These are phyloP conservation scores for Amniataba percoides DNA, from an alignment of 2,797 vertebrate genomes.

Conservation along the genomic window DNA sequence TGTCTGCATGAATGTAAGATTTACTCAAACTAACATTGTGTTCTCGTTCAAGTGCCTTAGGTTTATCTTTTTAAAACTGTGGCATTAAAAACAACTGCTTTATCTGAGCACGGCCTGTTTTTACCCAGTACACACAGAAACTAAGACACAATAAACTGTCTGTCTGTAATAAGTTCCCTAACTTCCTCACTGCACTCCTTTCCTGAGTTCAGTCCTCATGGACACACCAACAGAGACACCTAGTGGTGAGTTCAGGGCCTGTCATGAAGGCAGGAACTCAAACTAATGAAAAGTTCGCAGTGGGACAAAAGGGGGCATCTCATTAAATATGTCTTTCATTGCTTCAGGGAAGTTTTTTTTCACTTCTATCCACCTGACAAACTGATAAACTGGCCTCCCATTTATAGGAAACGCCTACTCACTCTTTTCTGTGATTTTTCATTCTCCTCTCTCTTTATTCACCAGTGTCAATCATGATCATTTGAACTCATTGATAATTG, in stretches of 20 bases:
- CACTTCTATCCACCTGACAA: not conserved
- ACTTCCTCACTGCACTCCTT: constrained; percentile 9
- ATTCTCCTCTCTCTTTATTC: not conserved
- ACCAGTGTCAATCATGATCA: not conserved
- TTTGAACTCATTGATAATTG: not conserved
- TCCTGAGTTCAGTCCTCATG: constrained; percentile 7
- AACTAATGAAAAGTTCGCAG: not conserved
- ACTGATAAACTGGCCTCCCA: not conserved
- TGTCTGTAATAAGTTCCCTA: constrained; percentile 23
- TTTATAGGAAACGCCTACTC: not conserved
- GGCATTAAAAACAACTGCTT: constrained; percentile 30
- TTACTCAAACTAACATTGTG: constrained; percentile 29
- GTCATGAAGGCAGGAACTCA: not conserved
- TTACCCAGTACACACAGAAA: constrained; percentile 6
- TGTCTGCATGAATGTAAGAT: not conserved
- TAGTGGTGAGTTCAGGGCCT: constrained; percentile 62
- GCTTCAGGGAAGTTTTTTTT: not conserved
- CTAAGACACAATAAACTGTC: constrained; percentile 14
- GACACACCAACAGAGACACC: constrained; percentile 78
- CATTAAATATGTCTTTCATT: not conserved
- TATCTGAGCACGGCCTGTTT: constrained; percentile 18
- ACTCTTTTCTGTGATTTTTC: not conserved
- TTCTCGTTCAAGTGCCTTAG: constrained; percentile 6
- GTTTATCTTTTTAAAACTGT: constrained; percentile 32
- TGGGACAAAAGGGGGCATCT: not conserved